Evolutionary conservation across 2,797 vertebrate species (phyloP).

Genomic region (Tachyglossus aculeatus): DNA sequence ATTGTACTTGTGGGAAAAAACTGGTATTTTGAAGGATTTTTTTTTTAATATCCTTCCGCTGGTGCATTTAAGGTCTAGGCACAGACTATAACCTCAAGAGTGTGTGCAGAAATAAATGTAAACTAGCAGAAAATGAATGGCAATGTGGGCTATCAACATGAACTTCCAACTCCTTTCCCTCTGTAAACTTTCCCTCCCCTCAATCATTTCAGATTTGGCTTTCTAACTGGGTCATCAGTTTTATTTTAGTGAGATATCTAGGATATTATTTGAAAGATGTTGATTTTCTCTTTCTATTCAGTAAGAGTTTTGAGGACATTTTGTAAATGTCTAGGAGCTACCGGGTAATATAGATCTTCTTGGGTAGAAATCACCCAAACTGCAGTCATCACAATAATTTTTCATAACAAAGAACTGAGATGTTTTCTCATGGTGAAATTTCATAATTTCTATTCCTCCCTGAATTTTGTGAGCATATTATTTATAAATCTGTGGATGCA

Average conservation of each 20-base stretch:
- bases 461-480: conserved; percentile 51
- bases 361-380: conserved; percentile 41
- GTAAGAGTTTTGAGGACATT: conserved; percentile 40
- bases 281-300: conserved; percentile 43
- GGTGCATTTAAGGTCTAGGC: conserved; percentile 83
- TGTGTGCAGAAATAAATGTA: conserved; percentile 70
- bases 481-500: conserved; percentile 59
- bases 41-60: conserved; percentile 75
- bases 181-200: conserved; percentile 58
- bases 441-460: conserved; percentile 62
- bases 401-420: conserved; percentile 39
- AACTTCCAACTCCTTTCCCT: conserved; percentile 58
- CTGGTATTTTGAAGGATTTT: conserved; percentile 80
- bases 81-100: conserved; percentile 80
- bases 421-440: conserved; percentile 38
- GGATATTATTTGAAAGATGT: conserved; percentile 36
- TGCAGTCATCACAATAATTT: conserved; percentile 31
- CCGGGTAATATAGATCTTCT: conserved; percentile 66
- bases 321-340: conserved; percentile 58
- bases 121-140: conserved; percentile 67
- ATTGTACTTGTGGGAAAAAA: conserved; percentile 76
- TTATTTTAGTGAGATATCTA: conserved; percentile 44
- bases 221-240: conserved; percentile 59
- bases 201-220: conserved; percentile 50
- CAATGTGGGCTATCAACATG: conserved; percentile 57